Evolutionary conservation across 1,140 invertebrate species (phyloP).

Genomic region (Lasioglossum albipes): DNA sequence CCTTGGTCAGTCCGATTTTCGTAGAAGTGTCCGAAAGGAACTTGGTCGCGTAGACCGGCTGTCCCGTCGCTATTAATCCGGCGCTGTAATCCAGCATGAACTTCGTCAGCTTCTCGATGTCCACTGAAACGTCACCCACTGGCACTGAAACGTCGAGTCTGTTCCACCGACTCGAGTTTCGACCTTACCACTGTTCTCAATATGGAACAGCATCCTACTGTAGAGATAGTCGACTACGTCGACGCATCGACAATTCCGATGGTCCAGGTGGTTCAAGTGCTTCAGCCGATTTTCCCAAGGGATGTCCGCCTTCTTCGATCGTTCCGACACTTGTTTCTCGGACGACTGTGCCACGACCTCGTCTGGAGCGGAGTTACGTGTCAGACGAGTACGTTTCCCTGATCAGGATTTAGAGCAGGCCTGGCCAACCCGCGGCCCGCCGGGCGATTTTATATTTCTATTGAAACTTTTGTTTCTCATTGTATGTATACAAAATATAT

Average conservation of each 20-base stretch:
- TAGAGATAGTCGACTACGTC: slow-evolving; percentile 44
- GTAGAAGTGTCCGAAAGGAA: slow-evolving; percentile 35
- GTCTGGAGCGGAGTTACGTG: neutral
- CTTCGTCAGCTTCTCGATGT: slow-evolving; percentile 23
- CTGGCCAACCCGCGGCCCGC: no score
- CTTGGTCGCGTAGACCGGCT: slow-evolving; percentile 53
- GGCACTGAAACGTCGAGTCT: neutral
- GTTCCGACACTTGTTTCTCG: rapidly evolving
- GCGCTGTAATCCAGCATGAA: slow-evolving; percentile 60
- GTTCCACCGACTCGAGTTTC: no score
- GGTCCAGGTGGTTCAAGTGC: slow-evolving; percentile 54
- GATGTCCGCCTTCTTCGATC: neutral
- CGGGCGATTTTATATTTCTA: no score
- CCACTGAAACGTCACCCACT: slow-evolving; percentile 27
- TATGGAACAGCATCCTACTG: slow-evolving; percentile 45
- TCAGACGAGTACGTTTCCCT: no score
- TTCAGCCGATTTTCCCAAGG: slow-evolving; percentile 14
- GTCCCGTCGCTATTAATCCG: slow-evolving; percentile 55
- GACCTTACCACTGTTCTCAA: slow-evolving; percentile 48
- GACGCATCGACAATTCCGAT: slow-evolving; percentile 62
- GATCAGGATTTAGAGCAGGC: no score
- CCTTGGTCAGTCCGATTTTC: slow-evolving; percentile 2
- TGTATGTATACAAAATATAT: no score
- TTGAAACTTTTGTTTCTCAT: no score
- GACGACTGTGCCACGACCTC: neutral